Evolutionary conservation across 2,888 invertebrate species (phyloP), one percentile per base, ranked within the genome.

Genomic region (Dolomedes plantarius): DNA sequence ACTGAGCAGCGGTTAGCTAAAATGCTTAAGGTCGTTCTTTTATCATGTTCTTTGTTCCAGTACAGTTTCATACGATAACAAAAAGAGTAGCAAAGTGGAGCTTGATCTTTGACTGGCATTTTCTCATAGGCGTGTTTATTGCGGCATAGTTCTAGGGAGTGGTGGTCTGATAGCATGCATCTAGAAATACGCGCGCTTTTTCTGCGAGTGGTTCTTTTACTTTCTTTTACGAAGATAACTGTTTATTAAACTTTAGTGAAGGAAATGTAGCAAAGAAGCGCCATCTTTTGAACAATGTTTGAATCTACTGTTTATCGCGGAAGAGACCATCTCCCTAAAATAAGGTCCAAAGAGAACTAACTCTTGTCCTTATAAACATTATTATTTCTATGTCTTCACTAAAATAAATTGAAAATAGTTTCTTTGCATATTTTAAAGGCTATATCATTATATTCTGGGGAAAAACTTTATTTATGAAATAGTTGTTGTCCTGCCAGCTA

Each of bases 21-120:
- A 73, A 65, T 67, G 72, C 39, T 65, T 27, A 32, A 36, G 46
- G 32, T 46, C 39, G 31, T 69, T 39, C 67, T 39, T 29, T 73
- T 80, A 80, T 80, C 80, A 1, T 27, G n/a, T 50, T 73, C 29
- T 80, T 79, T 75, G 39, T 77, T 50, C 23, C 39, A 62, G 46
- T 32, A 62, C 46, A 68, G 23, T 67, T 27, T 76, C 6, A 50
- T 13, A 46, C 13, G 69, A 78, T 78, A 78, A 62, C 32, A 29
- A 16, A n/a, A 27, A 62, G n/a, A 28, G 28, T 39, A 64, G 56
- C 7, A 29, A 13, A 9, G 50, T 19, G 32, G 56, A 69, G 41
- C 23, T 41, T 39, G 69, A 39, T 41, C 39, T 41, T 56, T 56
- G 56, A 56, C 46, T 46, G 2, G 11, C 46, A 56, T 7, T 56